Base-by-base conservation (phyloP, 1,140 invertebrate species). In the Tetramorium simillimum region DNA sequence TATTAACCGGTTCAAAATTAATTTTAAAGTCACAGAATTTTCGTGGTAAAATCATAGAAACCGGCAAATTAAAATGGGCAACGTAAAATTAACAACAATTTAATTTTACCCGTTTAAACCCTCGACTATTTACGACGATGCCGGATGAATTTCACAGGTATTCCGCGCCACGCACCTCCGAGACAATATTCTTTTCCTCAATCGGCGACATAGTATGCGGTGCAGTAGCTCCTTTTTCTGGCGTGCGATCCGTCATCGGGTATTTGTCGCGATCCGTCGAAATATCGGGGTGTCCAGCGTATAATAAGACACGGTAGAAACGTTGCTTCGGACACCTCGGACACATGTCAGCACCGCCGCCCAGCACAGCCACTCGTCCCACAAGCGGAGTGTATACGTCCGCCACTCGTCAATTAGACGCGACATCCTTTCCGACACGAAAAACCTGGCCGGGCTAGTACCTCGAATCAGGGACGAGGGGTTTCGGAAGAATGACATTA, bases 341-440 rank as follows among this genome's bases (percentile, higher is more conserved):
- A 93, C 93, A 94, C 81, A 92, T 94, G 94, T 94, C 91, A 75
- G 80, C 84, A 70, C 24, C 63, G 63, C 60, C 63, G 80, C n/a
- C 86, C 86, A 69, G 56, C 80, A 80, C 21, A 75, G 53, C 33
- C 75, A 67, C 76, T 76, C 49, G 67, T 73, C 84, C 81, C 21
- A 37, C 60, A 33, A 56, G 33, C 43, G 16, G 67, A 87, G 40
- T 86, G 63, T 91, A 88, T 87, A 89, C 90, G 85, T 78, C 73
- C 89, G 87, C 58, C 88, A 91, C 90, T 93, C 92, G 92, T 94
- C 94, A 95, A 95, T 95, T 95, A 94, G 94, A 94, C 87, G 88
- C 86, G 92, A 92, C 92, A 91, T 90, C 86, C 77, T 86, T 88
- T 86, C 70, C 56, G 81, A 90, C 75, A 90, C 87, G 92, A 94